Evolutionary conservation across 2,113 vertebrate species (phyloP), one percentile per base, ranked within the genome.

Genomic region (Callipepla californica): DNA sequence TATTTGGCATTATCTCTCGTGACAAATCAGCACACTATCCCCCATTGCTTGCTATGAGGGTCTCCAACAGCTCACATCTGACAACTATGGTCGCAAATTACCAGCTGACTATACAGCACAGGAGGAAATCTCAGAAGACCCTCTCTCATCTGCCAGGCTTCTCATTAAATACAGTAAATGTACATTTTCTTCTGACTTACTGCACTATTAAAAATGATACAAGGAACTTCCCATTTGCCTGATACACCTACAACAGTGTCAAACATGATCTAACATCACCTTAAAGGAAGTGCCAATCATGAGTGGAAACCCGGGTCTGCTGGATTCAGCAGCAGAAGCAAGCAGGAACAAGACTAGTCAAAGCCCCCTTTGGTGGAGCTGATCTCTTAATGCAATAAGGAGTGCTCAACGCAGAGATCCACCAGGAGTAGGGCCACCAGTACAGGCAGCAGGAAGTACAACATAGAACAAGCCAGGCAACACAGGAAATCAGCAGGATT

Each of bases 381-480:
- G 12, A 38, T 8, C 15, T 76, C 42, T 66, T 48, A 15, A 10
- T 57, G 7, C 22, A 36, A 13, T 21, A 5, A 91, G 19, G 13
- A 74, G 20, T 44, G 30, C 10, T 7, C 13, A 3, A 6, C 36
- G 15, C n/a, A 48, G 25, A 25, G 23, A 7, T 87, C 63, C 75
- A 8, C 3, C 1, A 69, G 45, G 69, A 75, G 22, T 3, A 0
- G 6, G 3, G 42, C 36, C 65, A 70, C 20, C 26, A 30, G 68
- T 5, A 67, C 6, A 76, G 9, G 32, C 12, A 80, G 75, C n/a
- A 53, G 63, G 6, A 89, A n/a, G 47, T 47, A 67, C 12, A 53
- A 69, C 63, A 48, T 26, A 48, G 38, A 50, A 47, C 0, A 2
- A 2, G 1, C 4, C 38, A n/a, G 19, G 12, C 1, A 1, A 70